A percentile compares a stretch with the other conserved stretches of the same genome.
Evolutionary conservation across 2,888 invertebrate species (phyloP).

Genomic region (Oxytorus armatus): DNA sequence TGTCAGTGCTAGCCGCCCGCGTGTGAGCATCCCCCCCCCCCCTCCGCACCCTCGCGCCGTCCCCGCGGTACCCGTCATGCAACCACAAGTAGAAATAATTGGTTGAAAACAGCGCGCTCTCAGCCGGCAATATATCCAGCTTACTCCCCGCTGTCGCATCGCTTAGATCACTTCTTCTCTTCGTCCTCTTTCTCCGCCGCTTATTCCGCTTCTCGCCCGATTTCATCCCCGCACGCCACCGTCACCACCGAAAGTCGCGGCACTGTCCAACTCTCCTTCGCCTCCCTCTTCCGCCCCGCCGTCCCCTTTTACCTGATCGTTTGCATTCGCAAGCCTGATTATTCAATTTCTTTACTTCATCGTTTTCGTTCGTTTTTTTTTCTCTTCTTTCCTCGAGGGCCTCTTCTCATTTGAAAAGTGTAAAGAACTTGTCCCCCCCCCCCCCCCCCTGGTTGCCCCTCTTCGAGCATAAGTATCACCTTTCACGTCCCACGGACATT

Average conservation of each 20-base stretch:
- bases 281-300: no score
- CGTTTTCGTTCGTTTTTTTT: conserved; percentile 48
- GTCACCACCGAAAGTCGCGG: conserved; percentile 27
- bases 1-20: conserved; percentile 76
- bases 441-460: no score
- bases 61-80: conserved; percentile 86
- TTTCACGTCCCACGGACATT: conserved; percentile 43
- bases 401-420: conserved; percentile 35
- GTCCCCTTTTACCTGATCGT: conserved; percentile 45
- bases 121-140: conserved; percentile 83
- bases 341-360: conserved; percentile 63
- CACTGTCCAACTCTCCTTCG: conserved; percentile 44
- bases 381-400: background rate
- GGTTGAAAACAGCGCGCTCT: conserved; percentile 83
- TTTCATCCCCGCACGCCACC: conserved; percentile 59
- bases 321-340: conserved; percentile 48
- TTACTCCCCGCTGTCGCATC: conserved; percentile 84
- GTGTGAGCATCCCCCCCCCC: no score
- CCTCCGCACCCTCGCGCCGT: conserved; percentile 75
- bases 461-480: conserved; percentile 44
- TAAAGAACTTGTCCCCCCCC: conserved; percentile 30
- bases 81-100: conserved; percentile 85
- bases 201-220: conserved; percentile 71
- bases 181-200: conserved; percentile 76
- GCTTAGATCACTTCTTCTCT: conserved; percentile 83